Evolutionary conservation across 2,113 vertebrate species (phyloP).

Genomic region (Dissostichus mawsoni): DNA sequence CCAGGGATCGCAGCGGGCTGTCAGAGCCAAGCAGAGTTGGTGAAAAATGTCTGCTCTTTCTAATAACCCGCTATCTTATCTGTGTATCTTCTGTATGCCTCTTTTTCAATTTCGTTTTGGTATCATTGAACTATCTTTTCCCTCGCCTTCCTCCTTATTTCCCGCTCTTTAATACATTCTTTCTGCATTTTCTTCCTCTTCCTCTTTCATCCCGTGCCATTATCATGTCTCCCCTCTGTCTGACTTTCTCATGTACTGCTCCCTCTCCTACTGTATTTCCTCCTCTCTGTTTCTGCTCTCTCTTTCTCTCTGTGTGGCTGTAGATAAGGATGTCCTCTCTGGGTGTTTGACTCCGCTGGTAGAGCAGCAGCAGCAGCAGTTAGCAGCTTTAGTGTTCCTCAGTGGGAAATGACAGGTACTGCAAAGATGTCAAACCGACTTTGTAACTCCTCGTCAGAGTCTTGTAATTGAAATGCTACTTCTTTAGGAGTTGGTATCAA

Average conservation of each 20-base stretch:
- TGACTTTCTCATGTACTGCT: conserved; percentile 42
- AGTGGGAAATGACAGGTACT: conserved; percentile 28
- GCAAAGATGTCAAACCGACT: conserved; percentile 58
- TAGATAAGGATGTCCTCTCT: conserved; percentile 63
- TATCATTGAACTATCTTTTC: not conserved
- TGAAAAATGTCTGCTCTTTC: conserved; percentile 38
- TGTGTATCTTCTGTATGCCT: conserved; percentile 2
- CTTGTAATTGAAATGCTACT: conserved; percentile 42
- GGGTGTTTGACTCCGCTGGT: conserved; percentile 55
- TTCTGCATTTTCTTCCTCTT: not conserved
- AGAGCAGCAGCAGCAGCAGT: conserved; percentile 51
- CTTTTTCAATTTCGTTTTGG: not conserved
- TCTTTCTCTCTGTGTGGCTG: conserved; percentile 43
- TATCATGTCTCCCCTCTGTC: conserved; percentile 19
- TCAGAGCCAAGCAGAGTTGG: conserved; percentile 30
- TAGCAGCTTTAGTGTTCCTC: conserved; percentile 49
- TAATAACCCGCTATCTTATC: conserved; percentile 20
- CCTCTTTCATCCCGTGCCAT: conserved; percentile 27
- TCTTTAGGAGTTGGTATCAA: conserved; percentile 9
- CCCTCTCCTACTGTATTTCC: not conserved
- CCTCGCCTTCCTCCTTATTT: not conserved
- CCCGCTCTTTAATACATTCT: not conserved
- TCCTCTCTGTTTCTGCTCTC: conserved; percentile 8
- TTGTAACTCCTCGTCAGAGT: conserved; percentile 18
- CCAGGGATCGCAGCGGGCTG: conserved; percentile 45